A percentile compares a stretch with the other conserved stretches of the same genome.
Evolutionary conservation across 2,888 invertebrate genomes (phyloP).

Genomic region (Sceliomorpha sp.): DNA sequence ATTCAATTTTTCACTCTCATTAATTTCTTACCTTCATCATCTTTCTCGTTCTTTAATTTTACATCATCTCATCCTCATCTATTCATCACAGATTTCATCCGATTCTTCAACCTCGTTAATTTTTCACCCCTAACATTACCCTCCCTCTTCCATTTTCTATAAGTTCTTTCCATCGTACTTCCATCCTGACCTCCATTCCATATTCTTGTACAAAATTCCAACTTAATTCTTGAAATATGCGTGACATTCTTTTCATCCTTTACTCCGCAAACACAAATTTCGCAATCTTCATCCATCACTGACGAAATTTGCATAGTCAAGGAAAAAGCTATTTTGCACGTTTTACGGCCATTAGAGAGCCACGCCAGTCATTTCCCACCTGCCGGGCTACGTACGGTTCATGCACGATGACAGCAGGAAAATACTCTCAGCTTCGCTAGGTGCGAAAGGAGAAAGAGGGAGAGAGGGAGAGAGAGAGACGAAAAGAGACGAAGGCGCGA

Average conservation of each 20-base stretch:
- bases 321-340: constrained; percentile 17
- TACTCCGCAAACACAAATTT: constrained; percentile 10
- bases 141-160: constrained; percentile 14
- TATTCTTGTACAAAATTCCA: constrained; percentile 6
- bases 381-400: constrained; percentile 4
- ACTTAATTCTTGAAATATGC: constrained; percentile 18
- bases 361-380: constrained; percentile 12
- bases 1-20: background rate
- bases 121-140: background rate
- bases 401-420: constrained; percentile 15
- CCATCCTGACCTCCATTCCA: constrained; percentile 20
- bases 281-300: constrained; percentile 30
- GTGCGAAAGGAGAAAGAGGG: constrained; percentile 3
- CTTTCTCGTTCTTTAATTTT: constrained; percentile 3
- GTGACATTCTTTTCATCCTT: constrained; percentile 6
- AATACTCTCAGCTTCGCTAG: constrained; percentile 21
- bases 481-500: constrained; percentile 17
- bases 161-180: constrained; percentile 21
- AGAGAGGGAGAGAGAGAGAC: constrained; percentile 16
- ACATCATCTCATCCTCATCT: background rate
- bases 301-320: constrained; percentile 38
- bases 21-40: background rate
- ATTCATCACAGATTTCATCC: background rate
- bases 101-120: background rate
- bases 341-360: constrained; percentile 18